Conservation (phyloP, 2,888 invertebrate species). For the Leucophora obtusa region DNA sequence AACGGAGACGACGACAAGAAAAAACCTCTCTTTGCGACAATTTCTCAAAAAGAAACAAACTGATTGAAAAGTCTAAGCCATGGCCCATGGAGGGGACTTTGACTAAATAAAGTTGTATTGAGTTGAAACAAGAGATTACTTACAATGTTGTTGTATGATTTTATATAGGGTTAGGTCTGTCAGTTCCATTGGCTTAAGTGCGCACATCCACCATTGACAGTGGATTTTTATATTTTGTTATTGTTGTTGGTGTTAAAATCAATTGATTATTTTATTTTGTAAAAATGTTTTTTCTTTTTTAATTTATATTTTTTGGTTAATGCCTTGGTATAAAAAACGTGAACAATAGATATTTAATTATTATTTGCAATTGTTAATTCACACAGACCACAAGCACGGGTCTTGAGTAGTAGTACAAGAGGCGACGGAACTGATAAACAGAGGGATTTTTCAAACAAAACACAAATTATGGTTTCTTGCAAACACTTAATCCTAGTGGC, state of each 20-base stretch:
- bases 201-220: constrained; percentile 71
- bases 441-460: constrained; percentile 26
- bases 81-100: neutral
- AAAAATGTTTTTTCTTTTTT: neutral
- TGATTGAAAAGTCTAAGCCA: neutral
- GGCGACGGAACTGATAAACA: constrained; percentile 35
- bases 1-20: neutral
- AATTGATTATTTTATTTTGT: constrained; percentile 55
- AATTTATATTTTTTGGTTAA: constrained; percentile 46
- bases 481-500: constrained; percentile 77
- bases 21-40: constrained; percentile 54
- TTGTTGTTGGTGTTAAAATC: constrained; percentile 47
- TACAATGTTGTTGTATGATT: constrained; percentile 28
- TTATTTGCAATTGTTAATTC: constrained; percentile 78
- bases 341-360: constrained; percentile 78
- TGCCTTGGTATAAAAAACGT: constrained; percentile 78
- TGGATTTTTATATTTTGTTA: constrained; percentile 26
- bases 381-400: constrained; percentile 74
- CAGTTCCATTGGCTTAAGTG: constrained; percentile 69
- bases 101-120: neutral
- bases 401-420: constrained; percentile 28
- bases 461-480: constrained; percentile 46
- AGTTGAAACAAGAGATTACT: neutral
- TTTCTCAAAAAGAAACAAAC: constrained; percentile 19
- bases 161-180: constrained; percentile 67